Conservation (phyloP, 2,797 vertebrate genomes). For the Thripadectes ignobilis region DNA sequence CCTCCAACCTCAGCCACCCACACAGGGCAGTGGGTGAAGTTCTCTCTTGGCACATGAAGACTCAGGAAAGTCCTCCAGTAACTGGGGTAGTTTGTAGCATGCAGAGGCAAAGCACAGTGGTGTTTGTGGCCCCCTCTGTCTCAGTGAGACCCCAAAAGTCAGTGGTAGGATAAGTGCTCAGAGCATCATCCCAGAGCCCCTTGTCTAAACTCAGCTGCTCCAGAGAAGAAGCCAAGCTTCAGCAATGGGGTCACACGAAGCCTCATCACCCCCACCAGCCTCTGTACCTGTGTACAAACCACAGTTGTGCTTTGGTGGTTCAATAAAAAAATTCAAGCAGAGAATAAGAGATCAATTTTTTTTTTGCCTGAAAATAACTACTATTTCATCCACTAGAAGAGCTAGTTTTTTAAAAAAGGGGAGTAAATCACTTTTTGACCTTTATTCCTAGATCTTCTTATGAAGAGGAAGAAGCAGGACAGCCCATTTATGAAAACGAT, state of each 20-base stretch:
- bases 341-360: not conserved
- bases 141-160: not conserved
- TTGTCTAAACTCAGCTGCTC: not conserved
- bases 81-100: no score
- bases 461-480: not conserved
- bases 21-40: fast-evolving
- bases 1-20: not conserved
- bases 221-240: not conserved
- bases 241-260: not conserved
- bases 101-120: not conserved
- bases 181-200: not conserved
- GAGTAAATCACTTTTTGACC: not conserved
- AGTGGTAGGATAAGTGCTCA: fast-evolving
- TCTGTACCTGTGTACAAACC: not conserved
- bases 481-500: not conserved
- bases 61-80: not conserved
- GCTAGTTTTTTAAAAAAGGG: not conserved
- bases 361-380: not conserved
- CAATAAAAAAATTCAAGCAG: fast-evolving
- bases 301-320: not conserved
- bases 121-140: not conserved
- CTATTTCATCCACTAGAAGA: not conserved
- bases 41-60: not conserved
- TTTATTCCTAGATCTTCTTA: not conserved
- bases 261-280: not conserved